Conservation (phyloP, 2,888 invertebrate genomes). For the Chirona hameri region DNA sequence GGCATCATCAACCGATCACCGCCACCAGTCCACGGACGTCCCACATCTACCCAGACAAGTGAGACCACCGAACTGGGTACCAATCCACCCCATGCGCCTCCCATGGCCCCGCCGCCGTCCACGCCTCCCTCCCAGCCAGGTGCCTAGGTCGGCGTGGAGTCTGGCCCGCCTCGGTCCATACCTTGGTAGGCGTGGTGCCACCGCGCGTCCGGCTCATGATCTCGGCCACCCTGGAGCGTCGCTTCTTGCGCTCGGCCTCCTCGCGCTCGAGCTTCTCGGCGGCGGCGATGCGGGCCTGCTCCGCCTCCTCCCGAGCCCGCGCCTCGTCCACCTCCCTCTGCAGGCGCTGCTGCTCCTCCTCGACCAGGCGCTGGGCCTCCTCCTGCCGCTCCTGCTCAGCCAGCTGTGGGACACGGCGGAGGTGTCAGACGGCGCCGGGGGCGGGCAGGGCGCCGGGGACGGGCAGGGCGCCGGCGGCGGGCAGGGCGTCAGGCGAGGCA, state of each 20-base stretch:
- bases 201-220: conserved; percentile 24
- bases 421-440: too few species aligned
- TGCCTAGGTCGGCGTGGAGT: too few species aligned
- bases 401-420: neutral
- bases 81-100: too few species aligned
- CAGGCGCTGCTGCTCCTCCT: neutral
- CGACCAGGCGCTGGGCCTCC: neutral
- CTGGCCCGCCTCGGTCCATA: neutral
- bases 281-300: neutral
- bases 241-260: conserved; percentile 12
- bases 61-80: too few species aligned
- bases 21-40: too few species aligned
- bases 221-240: conserved; percentile 25
- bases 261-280: neutral
- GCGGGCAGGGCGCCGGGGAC: too few species aligned
- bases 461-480: too few species aligned
- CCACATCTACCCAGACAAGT: too few species aligned
- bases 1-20: too few species aligned
- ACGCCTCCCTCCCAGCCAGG: too few species aligned
- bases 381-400: conserved; percentile 9
- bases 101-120: too few species aligned
- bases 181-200: neutral
- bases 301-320: neutral
- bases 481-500: too few species aligned
- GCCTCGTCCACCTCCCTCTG: conserved; percentile 22